Base-by-base conservation (phyloP, 2,113 vertebrate species). In the Jaculus jaculus region DNA sequence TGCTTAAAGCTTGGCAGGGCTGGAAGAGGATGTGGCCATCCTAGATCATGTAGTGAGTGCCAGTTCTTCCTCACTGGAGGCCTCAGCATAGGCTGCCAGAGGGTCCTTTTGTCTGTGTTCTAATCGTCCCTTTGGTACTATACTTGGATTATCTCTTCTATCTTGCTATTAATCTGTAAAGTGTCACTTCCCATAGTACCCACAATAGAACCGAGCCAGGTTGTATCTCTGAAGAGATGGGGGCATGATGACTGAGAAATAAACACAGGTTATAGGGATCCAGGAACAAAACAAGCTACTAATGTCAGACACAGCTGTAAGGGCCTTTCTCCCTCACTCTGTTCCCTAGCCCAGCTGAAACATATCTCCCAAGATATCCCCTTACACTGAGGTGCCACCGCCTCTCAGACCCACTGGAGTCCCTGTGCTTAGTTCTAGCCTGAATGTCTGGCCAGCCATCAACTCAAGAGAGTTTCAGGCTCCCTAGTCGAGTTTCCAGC, bases 21-120 rank as follows among this genome's bases (percentile, higher is more conserved):
- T 61, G 8, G 5, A 47, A 37, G 20, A 5, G 71, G 20, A 2
- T n/a, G 23, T 26, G 26, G 26, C 39, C 30, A 32, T 28, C 26
- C 37, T 54, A 51, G 12, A 23, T 61, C 0, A 0, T 4, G 30
- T 21, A 2, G 0, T 26, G 0, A 0, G 42, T 54, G 73, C 42
- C 24, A 26, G 63, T 47, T 8, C 42, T 26, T 61, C 60, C 60
- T 77, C 21, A 0, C 34, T 6, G 58, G 66, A 47, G 51, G 60
- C n/a, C 15, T 16, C 78, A 34, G 24, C 2, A 8, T 3, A 69
- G 20, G 21, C 60, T 58, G 15, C 63, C 77, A 7, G 3, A 51
- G 5, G 42, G 42, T 84, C 81, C 42, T n/a, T 17, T 12, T 4
- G 42, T 54, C 83, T 82, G 0, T 26, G 78, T 21, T 66, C 60